Percentiles rank a stretch among this genome's conserved stretches.
Conservation (phyloP, 2,113 vertebrate species). For the Pteruthius melanotis region DNA sequence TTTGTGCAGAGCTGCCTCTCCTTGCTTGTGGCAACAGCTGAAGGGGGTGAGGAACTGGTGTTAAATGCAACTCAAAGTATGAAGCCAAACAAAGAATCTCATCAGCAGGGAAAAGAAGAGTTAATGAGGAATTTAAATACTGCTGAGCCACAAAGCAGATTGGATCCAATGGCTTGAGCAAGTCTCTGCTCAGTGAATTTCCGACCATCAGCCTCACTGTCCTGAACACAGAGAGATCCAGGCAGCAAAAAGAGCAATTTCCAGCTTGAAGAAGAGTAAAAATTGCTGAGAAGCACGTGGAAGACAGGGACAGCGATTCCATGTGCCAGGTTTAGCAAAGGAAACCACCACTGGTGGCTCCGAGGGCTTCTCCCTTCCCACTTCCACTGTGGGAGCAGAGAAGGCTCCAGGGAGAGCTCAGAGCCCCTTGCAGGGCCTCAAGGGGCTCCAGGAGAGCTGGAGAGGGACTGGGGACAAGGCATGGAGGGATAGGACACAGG, state of each 20-base stretch:
- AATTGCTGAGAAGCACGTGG: neutral
- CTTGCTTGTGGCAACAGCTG: neutral
- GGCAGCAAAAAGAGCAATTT: neutral
- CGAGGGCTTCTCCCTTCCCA: neutral
- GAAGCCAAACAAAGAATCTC: neutral
- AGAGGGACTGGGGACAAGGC: neutral
- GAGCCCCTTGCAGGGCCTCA: fast-evolving
- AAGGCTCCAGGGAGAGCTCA: neutral
- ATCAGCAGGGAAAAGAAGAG: neutral
- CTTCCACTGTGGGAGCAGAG: neutral
- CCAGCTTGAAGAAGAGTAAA: neutral
- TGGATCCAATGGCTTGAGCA: neutral
- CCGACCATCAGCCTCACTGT: neutral
- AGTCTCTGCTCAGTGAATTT: neutral
- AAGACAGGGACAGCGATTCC: neutral
- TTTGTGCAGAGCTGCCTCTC: neutral
- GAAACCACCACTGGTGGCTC: neutral
- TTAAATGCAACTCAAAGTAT: neutral
- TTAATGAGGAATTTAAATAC: neutral
- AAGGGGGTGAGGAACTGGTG: neutral
- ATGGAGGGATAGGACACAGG: neutral
- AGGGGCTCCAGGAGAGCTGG: neutral
- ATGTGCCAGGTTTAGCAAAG: fast-evolving
- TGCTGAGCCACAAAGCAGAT: neutral
- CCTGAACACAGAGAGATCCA: neutral